These are phyloP conservation scores for Drosophila paulistorum DNA, from an alignment of 1,140 invertebrate species.

Conservation along the genomic window DNA sequence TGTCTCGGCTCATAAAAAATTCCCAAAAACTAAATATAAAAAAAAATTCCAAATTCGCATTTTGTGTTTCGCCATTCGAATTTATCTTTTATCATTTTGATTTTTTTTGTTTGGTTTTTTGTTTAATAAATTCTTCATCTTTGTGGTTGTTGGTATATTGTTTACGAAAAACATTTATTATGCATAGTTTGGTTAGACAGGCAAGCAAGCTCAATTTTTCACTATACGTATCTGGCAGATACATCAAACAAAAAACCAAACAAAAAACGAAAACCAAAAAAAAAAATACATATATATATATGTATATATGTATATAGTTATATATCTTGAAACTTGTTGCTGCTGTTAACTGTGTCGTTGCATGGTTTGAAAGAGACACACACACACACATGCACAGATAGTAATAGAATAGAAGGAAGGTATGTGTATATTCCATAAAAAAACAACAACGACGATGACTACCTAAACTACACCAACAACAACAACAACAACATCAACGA, in stretches of 20 bases:
- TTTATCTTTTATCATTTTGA: slow-evolving; percentile 39
- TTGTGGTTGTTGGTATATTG: slow-evolving; percentile 51
- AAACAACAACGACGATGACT: slow-evolving; percentile 61
- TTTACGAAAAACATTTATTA: slow-evolving; percentile 77
- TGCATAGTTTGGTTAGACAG: slow-evolving; percentile 76
- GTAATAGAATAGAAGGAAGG: not conserved
- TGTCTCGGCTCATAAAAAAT: not conserved
- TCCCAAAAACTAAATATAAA: not conserved
- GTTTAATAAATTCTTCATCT: slow-evolving; percentile 67
- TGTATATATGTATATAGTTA: too few relatives aligned
- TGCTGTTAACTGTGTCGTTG: slow-evolving; percentile 72
- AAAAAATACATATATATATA: not conserved
- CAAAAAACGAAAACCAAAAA: slow-evolving; percentile 20
- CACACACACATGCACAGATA: not conserved
- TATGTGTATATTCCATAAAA: slow-evolving; percentile 20
- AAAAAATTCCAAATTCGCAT: slow-evolving; percentile 11
- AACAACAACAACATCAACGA: slow-evolving; percentile 39
- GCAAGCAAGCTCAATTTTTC: slow-evolving; percentile 75
- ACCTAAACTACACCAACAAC: slow-evolving; percentile 50
- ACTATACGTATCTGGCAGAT: slow-evolving; percentile 71
- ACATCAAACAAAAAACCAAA: slow-evolving; percentile 67
- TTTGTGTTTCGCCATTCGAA: slow-evolving; percentile 25
- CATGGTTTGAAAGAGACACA: slow-evolving; percentile 50
- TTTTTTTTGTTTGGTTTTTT: slow-evolving; percentile 34
- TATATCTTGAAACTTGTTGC: slow-evolving; percentile 45